phyloP scores from a whole-genome alignment of 2,888 invertebrate genomes.

The Cylloceria caligata region DNA sequence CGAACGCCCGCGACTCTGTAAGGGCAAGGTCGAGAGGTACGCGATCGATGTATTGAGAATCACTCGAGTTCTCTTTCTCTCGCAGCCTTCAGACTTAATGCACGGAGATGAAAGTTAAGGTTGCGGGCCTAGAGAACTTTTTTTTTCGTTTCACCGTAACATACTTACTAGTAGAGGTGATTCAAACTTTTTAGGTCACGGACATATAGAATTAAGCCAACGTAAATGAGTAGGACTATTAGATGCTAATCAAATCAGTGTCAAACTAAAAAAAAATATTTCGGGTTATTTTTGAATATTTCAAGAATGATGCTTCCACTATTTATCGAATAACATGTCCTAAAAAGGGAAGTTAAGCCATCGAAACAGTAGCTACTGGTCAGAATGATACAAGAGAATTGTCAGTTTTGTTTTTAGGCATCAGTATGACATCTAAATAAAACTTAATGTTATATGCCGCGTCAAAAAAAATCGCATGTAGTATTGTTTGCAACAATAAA shows the following conservation, averaged over 20 bases:
- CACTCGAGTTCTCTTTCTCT: slow-evolving; percentile 56
- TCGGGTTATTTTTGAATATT: background rate
- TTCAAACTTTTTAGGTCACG: background rate
- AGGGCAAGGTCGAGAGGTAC: slow-evolving; percentile 58
- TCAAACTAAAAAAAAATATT: background rate
- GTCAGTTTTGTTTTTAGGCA: no score
- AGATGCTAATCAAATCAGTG: background rate
- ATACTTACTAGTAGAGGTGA: background rate
- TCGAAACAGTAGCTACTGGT: no score
- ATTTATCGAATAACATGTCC: no score
- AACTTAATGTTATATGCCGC: no score
- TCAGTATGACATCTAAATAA: no score
- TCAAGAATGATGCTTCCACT: background rate
- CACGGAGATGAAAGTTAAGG: slow-evolving; percentile 50
- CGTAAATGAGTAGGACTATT: background rate
- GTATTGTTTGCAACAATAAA: no score
- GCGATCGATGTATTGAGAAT: slow-evolving; percentile 64
- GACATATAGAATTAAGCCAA: background rate
- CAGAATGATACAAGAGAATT: no score
- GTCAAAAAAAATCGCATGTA: no score
- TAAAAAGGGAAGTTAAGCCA: no score
- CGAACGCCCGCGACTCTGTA: background rate
- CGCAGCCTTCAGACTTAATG: slow-evolving; percentile 19
- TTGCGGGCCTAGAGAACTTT: slow-evolving; percentile 20
- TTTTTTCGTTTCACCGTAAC: background rate